These are phyloP conservation scores for Lepidurus packardi DNA, from an alignment of 1,140 invertebrate species.

Conservation along the genomic window DNA sequence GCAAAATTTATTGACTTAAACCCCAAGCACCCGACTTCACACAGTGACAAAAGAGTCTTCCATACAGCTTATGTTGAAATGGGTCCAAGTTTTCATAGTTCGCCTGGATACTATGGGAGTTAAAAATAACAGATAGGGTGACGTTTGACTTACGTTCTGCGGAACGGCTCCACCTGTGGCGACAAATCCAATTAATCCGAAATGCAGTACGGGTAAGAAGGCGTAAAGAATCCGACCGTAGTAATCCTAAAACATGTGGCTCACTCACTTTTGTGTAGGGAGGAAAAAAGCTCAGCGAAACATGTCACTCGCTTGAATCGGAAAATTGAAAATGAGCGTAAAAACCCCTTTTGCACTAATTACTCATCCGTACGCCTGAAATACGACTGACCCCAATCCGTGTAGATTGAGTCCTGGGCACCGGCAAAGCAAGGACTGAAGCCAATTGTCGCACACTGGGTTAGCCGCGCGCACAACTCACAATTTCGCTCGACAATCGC, in stretches of 20 bases:
- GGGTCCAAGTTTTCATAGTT: no score
- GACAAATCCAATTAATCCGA: background rate
- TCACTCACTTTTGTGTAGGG: background rate
- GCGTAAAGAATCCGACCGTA: background rate
- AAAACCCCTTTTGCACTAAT: background rate
- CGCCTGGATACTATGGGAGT: background rate
- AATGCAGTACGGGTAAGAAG: background rate
- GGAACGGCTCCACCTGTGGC: background rate
- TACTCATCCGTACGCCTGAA: background rate
- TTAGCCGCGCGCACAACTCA: slow-evolving; percentile 7
- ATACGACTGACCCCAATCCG: background rate
- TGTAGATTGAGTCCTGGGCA: slow-evolving; percentile 2
- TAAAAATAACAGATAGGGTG: background rate
- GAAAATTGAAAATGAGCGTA: background rate
- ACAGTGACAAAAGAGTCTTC: no score
- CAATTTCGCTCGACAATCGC: background rate
- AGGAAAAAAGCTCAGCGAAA: background rate
- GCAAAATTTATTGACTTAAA: background rate
- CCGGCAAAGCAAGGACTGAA: slow-evolving; percentile 5
- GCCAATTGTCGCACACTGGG: slow-evolving; percentile 12
- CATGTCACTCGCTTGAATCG: background rate
- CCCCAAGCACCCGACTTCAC: background rate
- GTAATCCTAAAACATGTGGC: background rate
- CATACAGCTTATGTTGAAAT: no score
- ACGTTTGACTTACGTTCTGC: background rate